Conservation (phyloP, 2,797 vertebrate species). For the Acanthiza pusilla region DNA sequence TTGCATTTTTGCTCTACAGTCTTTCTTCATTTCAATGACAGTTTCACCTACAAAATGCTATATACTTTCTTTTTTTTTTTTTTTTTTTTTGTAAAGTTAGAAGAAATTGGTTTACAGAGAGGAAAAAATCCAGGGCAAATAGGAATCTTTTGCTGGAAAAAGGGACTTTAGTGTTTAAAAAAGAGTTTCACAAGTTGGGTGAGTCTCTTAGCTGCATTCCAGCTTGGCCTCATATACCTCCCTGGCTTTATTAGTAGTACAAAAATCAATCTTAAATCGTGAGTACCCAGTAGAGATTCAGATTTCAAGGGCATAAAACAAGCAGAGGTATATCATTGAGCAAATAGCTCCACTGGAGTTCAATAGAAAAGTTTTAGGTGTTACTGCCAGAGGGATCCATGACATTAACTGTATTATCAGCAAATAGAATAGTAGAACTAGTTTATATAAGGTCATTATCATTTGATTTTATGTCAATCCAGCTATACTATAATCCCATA, state of each 20-base stretch:
- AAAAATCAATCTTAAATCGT: slow-evolving; percentile 14
- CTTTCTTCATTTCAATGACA: background rate
- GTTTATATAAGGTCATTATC: background rate
- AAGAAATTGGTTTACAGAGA: background rate
- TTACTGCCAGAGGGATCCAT: background rate
- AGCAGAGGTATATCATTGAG: background rate
- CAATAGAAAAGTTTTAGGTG: background rate
- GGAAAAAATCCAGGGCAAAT: background rate
- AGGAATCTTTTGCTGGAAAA: background rate
- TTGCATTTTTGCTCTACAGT: background rate
- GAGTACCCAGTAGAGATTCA: background rate
- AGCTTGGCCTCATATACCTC: background rate
- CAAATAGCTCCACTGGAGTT: background rate
- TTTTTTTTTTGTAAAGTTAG: background rate
- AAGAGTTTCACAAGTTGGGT: background rate
- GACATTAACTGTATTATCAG: background rate
- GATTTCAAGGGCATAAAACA: slow-evolving; percentile 8
- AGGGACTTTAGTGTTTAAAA: background rate
- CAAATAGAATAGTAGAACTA: background rate
- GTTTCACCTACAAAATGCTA: background rate
- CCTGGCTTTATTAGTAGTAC: background rate
- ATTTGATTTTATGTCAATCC: background rate
- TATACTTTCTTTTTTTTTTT: background rate
- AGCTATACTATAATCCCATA: background rate
- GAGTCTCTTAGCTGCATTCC: background rate